Evolutionary conservation across 1,140 invertebrate genomes (phyloP).

Genomic region (Apis dorsata): DNA sequence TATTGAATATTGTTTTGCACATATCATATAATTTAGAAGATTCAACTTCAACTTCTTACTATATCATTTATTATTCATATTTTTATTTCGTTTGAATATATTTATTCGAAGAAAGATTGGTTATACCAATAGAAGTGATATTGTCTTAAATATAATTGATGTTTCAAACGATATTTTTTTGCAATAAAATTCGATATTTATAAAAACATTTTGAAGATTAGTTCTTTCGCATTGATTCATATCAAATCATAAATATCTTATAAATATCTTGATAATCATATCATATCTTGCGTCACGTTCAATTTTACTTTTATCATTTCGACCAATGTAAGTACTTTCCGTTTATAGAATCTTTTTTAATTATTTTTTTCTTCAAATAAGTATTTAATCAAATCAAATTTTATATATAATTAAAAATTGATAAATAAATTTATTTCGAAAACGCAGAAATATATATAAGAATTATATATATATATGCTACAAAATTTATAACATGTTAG

Average conservation of each 20-base stretch:
- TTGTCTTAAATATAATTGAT: not conserved
- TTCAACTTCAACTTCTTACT: not conserved
- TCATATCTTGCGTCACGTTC: constrained; percentile 22
- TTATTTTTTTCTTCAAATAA: not conserved
- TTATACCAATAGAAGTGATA: not conserved
- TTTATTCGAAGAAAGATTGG: not conserved
- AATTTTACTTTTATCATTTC: constrained; percentile 35
- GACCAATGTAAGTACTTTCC: not conserved
- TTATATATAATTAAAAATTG: not conserved
- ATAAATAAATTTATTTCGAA: not conserved
- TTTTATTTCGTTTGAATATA: not conserved
- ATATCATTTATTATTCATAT: not conserved
- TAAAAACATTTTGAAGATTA: constrained; percentile 17
- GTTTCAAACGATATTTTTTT: not conserved
- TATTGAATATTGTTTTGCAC: not conserved
- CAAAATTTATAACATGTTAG: not conserved
- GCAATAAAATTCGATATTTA: not conserved
- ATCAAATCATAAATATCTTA: constrained; percentile 39
- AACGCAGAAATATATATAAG: not conserved
- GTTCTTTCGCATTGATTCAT: constrained; percentile 13
- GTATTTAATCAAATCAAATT: not conserved
- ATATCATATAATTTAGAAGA: not conserved
- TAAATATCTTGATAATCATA: constrained; percentile 41
- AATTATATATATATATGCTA: not conserved
- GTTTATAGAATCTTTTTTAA: constrained; percentile 12